Percentiles rank a stretch among this genome's conserved stretches.
Evolutionary conservation across 2,113 vertebrate species (phyloP).

Genomic region (Upupa epops): DNA sequence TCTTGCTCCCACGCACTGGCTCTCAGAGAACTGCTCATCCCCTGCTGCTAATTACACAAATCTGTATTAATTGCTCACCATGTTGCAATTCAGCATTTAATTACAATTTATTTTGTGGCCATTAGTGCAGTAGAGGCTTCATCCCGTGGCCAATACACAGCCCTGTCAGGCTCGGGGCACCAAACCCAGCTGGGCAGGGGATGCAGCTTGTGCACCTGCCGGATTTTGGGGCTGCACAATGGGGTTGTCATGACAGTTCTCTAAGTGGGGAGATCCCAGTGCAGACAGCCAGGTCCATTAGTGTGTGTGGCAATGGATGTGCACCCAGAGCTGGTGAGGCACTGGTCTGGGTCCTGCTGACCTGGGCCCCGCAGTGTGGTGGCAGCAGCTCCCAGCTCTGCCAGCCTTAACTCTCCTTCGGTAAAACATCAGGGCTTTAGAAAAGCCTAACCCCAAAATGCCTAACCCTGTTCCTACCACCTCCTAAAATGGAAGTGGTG

Average conservation of each 20-base stretch:
- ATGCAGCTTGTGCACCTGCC: accelerated
- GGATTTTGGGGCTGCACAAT: background rate
- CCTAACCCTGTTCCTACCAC: background rate
- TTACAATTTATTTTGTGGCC: slow-evolving; percentile 9
- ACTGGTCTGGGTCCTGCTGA: too few relatives aligned
- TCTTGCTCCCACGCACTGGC: background rate
- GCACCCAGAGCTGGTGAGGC: accelerated
- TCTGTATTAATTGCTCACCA: background rate
- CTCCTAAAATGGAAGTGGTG: slow-evolving; percentile 58
- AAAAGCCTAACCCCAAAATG: background rate
- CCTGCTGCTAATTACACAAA: background rate
- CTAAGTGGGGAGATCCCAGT: accelerated
- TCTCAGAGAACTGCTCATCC: background rate
- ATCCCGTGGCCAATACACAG: background rate
- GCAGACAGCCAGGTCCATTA: accelerated
- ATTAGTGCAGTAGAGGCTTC: slow-evolving; percentile 14
- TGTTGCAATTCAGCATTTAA: slow-evolving; percentile 16
- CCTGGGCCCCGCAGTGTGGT: background rate
- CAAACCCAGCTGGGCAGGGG: background rate
- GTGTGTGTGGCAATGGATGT: accelerated
- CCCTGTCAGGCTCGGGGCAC: background rate
- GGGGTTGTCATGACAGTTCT: accelerated
- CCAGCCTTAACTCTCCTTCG: accelerated
- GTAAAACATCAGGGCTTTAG: background rate
- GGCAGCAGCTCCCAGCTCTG: background rate